phyloP scores from a whole-genome alignment of 2,888 invertebrate genomes.

The Apamea crenata region DNA sequence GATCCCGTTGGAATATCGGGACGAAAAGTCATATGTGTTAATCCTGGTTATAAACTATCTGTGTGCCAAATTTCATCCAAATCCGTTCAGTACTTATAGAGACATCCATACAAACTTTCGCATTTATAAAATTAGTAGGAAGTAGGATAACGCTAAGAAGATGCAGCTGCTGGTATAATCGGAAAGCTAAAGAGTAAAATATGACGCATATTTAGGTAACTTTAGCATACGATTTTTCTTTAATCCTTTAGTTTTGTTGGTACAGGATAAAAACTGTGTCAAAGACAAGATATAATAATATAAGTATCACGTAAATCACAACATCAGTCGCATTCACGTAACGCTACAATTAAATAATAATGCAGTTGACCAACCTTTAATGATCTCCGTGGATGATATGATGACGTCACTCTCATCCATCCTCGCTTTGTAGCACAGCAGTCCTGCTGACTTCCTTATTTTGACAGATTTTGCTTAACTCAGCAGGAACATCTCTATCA shows the following conservation, averaged over 20 bases:
- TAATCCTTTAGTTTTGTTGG: neutral
- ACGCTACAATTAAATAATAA: neutral
- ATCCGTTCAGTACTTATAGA: no score
- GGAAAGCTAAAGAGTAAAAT: neutral
- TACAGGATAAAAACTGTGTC: neutral
- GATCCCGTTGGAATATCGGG: no score
- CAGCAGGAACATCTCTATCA: conserved; percentile 46
- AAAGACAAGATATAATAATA: neutral
- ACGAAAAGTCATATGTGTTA: no score
- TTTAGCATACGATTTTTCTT: neutral
- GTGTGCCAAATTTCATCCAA: no score
- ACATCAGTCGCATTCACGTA: neutral
- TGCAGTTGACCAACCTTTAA: conserved; percentile 89
- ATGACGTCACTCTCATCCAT: conserved; percentile 90
- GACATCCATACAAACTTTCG: no score
- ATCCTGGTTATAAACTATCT: no score
- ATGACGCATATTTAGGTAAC: neutral
- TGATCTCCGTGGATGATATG: conserved; percentile 92
- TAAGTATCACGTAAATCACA: neutral
- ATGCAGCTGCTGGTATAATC: neutral
- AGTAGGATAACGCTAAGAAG: neutral
- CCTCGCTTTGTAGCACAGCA: conserved; percentile 85
- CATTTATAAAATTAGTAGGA: no score
- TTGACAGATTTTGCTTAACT: conserved; percentile 73
- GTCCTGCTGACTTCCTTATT: conserved; percentile 83